Base-by-base conservation (phyloP, 2,113 vertebrate genomes). In the Gobio gobio region DNA sequence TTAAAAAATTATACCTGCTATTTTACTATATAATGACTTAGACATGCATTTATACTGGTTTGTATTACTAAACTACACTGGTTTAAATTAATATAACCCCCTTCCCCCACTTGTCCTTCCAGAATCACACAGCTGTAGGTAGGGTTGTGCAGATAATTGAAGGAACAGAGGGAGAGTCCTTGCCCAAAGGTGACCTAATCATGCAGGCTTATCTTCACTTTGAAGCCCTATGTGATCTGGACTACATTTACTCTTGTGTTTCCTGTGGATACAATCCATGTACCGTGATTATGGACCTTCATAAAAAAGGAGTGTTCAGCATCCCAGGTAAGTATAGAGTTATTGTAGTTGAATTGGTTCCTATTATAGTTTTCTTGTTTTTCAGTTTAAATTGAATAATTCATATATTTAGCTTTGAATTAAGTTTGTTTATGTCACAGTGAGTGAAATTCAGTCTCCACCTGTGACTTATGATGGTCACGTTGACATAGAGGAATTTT, bases 281-380 rank as follows among this genome's bases (percentile, higher is more conserved):
- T 24, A 74, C n/a, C 0, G 43, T 74, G 20, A 24, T 74, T 49
- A 74, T 74, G 72, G 40, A 74, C 4, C 43, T 74, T 74, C 43
- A 74, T 74, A 74, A 74, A 74, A 74, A 74, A 24, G 72, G 2
- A 49, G 72, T 49, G 43, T 74, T 74, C 43, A 74, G 72, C 72
- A 74, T 74, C 45, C 72, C 72, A 24, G n/a, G 72, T 74, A 45
- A 45, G 70, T 43, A 64, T 64, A 73, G 45, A 73, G 18, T 22
- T 13, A n/a, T 45, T 73, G 18, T 73, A 45, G 64, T 68, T 68
- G 29, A 26, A 14, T 36, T 68, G 12, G 29, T 68, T 68, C 1
- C 63, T 68, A 16, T 36, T 8, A 16, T 33, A 33, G 2, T 66
- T 33, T 29, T 29, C 29, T 33, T 66, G 2, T 68, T 5, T 33